phyloP scores from a whole-genome alignment of 2,888 invertebrate species.

The Pyrgus malvae region DNA sequence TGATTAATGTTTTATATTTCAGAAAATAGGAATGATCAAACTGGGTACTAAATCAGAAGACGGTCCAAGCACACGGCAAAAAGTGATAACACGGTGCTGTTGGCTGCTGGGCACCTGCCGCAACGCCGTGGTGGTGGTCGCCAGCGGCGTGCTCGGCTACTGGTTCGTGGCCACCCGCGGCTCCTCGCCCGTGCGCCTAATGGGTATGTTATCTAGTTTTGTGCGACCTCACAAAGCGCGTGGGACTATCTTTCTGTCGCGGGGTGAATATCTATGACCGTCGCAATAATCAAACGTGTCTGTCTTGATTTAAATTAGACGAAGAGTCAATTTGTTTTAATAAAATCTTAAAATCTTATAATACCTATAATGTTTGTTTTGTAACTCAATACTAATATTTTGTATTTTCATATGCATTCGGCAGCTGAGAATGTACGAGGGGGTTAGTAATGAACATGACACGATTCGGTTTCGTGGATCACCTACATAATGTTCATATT shows the following conservation, averaged over 20 bases:
- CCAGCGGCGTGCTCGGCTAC: slow-evolving; percentile 87
- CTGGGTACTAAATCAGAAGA: slow-evolving; percentile 81
- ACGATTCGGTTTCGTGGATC: slow-evolving; percentile 16
- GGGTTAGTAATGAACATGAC: slow-evolving; percentile 54
- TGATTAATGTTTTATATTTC: slow-evolving; percentile 46
- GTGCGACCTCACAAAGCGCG: too few relatives aligned
- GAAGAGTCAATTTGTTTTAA: too few relatives aligned
- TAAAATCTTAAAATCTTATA: too few relatives aligned
- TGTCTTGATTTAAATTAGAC: too few relatives aligned
- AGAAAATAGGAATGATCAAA: slow-evolving; percentile 85
- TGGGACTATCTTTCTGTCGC: too few relatives aligned
- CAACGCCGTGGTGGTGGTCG: slow-evolving; percentile 91
- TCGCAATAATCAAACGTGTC: too few relatives aligned
- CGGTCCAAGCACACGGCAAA: slow-evolving; percentile 79
- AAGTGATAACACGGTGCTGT: slow-evolving; percentile 83
- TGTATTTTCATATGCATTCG: slow-evolving; percentile 53
- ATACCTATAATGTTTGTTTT: too few relatives aligned
- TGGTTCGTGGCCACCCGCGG: slow-evolving; percentile 78
- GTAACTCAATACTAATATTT: slow-evolving; percentile 33
- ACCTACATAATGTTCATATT: neutral
- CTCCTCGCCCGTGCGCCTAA: slow-evolving; percentile 84
- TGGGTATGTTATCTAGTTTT: too few relatives aligned
- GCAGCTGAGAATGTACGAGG: slow-evolving; percentile 60
- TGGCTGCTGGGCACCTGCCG: slow-evolving; percentile 91
- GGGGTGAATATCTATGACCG: too few relatives aligned